Conservation (phyloP, 2,113 vertebrate genomes). For the Murina feae region DNA sequence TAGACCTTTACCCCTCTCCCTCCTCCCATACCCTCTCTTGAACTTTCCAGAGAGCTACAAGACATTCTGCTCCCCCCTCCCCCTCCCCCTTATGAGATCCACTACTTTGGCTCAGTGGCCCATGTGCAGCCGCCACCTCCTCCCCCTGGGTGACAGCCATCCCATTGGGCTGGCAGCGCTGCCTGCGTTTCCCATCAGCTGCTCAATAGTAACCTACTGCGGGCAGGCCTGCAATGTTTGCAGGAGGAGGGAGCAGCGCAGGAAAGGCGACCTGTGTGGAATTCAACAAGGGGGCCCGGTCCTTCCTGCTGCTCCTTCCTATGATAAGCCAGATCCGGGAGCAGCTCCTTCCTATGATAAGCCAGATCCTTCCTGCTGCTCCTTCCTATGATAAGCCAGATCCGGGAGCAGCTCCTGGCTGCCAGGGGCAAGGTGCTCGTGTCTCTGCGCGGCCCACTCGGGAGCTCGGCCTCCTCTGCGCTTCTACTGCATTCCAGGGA, state of each 20-base stretch:
- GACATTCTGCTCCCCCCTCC: not conserved
- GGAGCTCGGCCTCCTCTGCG: conserved; percentile 66
- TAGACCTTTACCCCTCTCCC: not conserved
- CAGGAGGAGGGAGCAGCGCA: conserved; percentile 69
- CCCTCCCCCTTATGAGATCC: not conserved
- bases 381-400: conserved; percentile 68
- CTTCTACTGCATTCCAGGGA: conserved; percentile 78
- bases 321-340: too few relatives aligned
- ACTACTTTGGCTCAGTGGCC: not conserved
- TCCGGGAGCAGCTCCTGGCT: conserved; percentile 66
- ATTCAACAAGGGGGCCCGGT: conserved; percentile 78
- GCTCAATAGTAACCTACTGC: conserved; percentile 72
- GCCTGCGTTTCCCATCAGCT: conserved; percentile 79
- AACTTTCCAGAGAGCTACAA: not conserved
- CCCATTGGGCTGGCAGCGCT: not conserved
- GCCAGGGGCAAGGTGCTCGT: conserved; percentile 63
- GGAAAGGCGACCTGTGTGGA: conserved; percentile 70
- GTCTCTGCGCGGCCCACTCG: conserved; percentile 53
- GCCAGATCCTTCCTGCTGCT: conserved; percentile 77
- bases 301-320: conserved; percentile 68
- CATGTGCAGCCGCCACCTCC: not conserved
- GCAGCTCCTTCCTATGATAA: too few relatives aligned
- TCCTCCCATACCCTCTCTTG: not conserved
- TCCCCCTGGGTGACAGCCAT: not conserved
- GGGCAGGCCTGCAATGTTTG: conserved; percentile 72